A percentile compares a stretch with the other conserved stretches of the same genome.
Evolutionary conservation across 2,888 invertebrate genomes (phyloP).

Genomic region (Zygaena filipendulae): DNA sequence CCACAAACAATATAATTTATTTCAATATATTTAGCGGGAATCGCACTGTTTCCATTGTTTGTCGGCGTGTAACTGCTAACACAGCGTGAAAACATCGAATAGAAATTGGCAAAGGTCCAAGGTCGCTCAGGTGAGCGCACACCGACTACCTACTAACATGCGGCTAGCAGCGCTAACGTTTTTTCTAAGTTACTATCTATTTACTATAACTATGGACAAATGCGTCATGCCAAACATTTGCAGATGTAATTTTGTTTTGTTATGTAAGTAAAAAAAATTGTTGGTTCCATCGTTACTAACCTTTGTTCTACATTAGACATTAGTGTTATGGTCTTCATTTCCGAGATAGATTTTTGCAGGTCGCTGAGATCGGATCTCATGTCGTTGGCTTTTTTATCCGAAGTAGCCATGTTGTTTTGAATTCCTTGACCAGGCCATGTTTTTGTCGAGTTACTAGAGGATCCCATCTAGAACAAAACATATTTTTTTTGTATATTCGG

Average conservation of each 20-base stretch:
- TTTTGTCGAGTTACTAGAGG: slow-evolving; percentile 70
- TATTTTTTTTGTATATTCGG: no score
- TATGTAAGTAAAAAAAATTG: no score
- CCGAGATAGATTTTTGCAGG: slow-evolving; percentile 85
- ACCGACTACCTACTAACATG: slow-evolving; percentile 24
- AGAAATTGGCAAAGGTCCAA: slow-evolving; percentile 58
- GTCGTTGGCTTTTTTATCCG: slow-evolving; percentile 84
- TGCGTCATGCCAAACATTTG: no score
- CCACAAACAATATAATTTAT: no score
- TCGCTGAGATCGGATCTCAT: slow-evolving; percentile 84
- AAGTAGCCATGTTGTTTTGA: slow-evolving; percentile 69
- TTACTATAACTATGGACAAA: no score
- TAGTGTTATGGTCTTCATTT: slow-evolving; percentile 85
- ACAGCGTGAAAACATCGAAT: slow-evolving; percentile 46
- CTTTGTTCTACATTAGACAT: slow-evolving; percentile 58
- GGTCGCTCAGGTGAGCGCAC: slow-evolving; percentile 61
- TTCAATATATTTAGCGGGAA: slow-evolving; percentile 25
- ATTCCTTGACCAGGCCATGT: slow-evolving; percentile 69
- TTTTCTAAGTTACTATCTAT: no score
- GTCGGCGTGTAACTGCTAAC: slow-evolving; percentile 59
- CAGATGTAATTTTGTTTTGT: no score
- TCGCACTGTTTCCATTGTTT: slow-evolving; percentile 57
- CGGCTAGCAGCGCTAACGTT: slow-evolving; percentile 31
- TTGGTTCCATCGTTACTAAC: no score
- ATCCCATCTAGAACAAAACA: no score